Percentiles rank a stretch among this genome's conserved stretches.
phyloP scores from a whole-genome alignment of 2,113 vertebrate genomes.

The Anarrhichthys ocellatus region DNA sequence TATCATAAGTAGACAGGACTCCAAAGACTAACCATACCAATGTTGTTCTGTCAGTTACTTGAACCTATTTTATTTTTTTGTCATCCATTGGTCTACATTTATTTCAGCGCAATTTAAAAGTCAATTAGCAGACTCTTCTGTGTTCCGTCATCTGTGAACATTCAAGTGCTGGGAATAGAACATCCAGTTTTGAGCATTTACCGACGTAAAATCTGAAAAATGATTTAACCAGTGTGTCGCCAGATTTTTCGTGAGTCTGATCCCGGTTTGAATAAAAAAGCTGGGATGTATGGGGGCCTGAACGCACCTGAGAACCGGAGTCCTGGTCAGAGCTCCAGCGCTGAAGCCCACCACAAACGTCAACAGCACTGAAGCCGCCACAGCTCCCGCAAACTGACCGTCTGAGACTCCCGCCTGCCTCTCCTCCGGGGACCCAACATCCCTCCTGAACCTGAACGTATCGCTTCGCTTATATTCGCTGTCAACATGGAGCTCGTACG shows the following conservation, averaged over 20 bases:
- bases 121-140: neutral
- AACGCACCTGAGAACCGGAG: slow-evolving; percentile 70
- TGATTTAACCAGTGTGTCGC: neutral
- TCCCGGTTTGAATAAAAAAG: neutral
- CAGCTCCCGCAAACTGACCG: slow-evolving; percentile 60
- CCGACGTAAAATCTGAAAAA: no score
- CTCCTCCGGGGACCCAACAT: neutral
- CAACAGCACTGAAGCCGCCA: slow-evolving; percentile 77
- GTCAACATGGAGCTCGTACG: slow-evolving; percentile 58
- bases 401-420: slow-evolving; percentile 30
- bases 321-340: slow-evolving; percentile 74
- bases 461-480: accelerated
- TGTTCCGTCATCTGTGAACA: no score
- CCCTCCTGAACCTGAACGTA: slow-evolving; percentile 26
- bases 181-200: neutral
- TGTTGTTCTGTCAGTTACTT: neutral
- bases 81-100: neutral
- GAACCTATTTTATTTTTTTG: neutral
- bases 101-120: neutral
- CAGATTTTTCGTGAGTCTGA: neutral
- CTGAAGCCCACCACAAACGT: slow-evolving; percentile 81
- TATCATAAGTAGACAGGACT: neutral
- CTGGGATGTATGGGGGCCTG: neutral
- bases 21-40: no score
- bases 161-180: neutral